Evolutionary conservation across 2,888 invertebrate genomes (phyloP), one percentile per base, ranked within the genome.

Genomic region (Cephus spinipes): DNA sequence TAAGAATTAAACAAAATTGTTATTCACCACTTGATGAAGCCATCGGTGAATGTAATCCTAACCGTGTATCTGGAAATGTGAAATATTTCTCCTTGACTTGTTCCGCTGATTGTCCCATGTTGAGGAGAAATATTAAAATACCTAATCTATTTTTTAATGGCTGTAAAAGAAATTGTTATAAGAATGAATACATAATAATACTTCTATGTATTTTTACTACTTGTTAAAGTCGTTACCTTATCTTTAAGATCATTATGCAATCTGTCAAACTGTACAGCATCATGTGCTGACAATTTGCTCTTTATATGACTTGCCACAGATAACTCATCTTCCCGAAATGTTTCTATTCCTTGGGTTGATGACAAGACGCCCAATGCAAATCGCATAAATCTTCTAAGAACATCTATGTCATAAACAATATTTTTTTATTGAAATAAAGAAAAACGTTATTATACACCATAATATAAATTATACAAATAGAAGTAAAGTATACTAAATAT

Each of bases 191-290:
- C 31, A 75, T 23, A 79, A 74, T 68, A 79, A 79, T 75, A 3
- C 77, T 77, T 73, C 77, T 11, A 81, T 79, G 23, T 30, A 35
- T 12, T 73, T 33, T 71, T 74, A 74, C 32, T 74, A 30, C n/a
- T 74, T 12, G 32, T 30, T 69, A 74, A 55, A 36, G 76, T 73
- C 15, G 12, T 32, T 75, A 91, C 91, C 85, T 88, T 89, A 81
- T 90, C 89, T 83, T 89, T 91, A 30, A 91, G 83, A 71, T 90
- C 89, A 75, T 88, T 90, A 76, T 89, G 88, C 69, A 91, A 80
- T 82, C 89, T 91, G 75, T 91, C 91, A 83, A 91, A 91, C 34
- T 89, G 86, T 36, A 79, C 32, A 73, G 85, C 85, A 78, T 91
- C 90, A 23, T 85, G 84, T 68, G 83, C 30, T 3, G 87, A 83